phyloP scores from a whole-genome alignment of 2,888 invertebrate genomes.

The Neoaliturus tenellus region DNA sequence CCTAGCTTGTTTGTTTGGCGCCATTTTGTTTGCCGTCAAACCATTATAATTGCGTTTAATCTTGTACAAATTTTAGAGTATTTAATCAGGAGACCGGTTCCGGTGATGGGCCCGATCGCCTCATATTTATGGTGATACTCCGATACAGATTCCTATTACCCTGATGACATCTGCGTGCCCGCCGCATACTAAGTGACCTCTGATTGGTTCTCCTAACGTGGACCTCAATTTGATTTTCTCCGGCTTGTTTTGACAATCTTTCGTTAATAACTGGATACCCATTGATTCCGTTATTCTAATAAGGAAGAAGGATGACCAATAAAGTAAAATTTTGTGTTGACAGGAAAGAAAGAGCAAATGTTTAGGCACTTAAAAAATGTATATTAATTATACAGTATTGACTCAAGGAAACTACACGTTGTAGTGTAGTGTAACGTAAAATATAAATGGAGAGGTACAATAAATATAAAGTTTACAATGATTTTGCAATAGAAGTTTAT shows the following conservation, averaged over 20 bases:
- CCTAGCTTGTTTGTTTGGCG: conserved; percentile 42
- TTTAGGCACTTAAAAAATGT: too few relatives aligned
- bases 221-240: not conserved
- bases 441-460: too few relatives aligned
- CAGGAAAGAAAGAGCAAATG: too few relatives aligned
- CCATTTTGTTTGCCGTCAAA: conserved; percentile 49
- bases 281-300: too few relatives aligned
- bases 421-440: too few relatives aligned
- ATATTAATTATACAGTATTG: too few relatives aligned
- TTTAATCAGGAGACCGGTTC: conserved; percentile 38
- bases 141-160: not conserved
- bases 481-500: too few relatives aligned
- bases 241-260: not conserved
- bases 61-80: conserved; percentile 45
- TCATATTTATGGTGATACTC: conserved; percentile 28
- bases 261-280: too few relatives aligned
- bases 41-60: conserved; percentile 51
- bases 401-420: too few relatives aligned
- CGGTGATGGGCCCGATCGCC: not conserved
- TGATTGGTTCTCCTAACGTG: not conserved
- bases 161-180: not conserved
- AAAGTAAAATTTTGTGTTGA: too few relatives aligned
- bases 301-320: too few relatives aligned
- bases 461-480: too few relatives aligned
- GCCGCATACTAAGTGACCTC: conserved; percentile 8